Base-by-base conservation (phyloP, 2,888 invertebrate species). In the Drosophila picticornis region DNA sequence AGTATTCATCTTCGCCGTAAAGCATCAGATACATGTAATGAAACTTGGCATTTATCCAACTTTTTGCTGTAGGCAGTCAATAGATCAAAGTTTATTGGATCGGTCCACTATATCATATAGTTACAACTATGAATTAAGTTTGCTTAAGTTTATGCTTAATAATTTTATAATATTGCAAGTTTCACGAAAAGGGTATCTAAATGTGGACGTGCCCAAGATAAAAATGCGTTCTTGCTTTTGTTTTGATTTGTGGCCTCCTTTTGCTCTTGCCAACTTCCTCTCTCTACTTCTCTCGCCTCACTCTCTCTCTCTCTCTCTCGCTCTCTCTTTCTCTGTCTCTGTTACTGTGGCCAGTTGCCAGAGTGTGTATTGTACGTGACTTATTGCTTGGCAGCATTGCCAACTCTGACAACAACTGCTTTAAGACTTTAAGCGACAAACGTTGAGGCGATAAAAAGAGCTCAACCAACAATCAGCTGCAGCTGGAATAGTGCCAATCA, bases 351-450 rank as follows among this genome's bases (percentile, higher is more conserved):
- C 64, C 75, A 63, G 46, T 57, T 29, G 43, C 16, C 22, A 25
- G 22, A 22, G 53, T 25, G 51, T 27, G 51, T 56, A 72, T 75
- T 72, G 83, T 85, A 85, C 88, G 88, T 85, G 84, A 85, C 84
- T 84, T 85, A 72, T 84, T 85, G 65, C 63, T 77, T 56, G 72
- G 71, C 50, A 70, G 67, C 77, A 79, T 85, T 77, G 84, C 84
- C 69, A 70, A 59, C 58, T 63, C 56, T 55, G 40, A 31, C 59
- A 52, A 60, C 40, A 66, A 66, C 29, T 51, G 66, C 67, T 56
- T 22, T 27, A 34, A 27, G 27, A 22, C 57, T 55, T 56, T 55
- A 70, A 76, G 52, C 77, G 61, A 65, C 72, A 72, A 72, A 68
- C 55, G 52, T 61, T 64, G 51, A 55, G 55, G 74, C 72, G 65